A percentile compares a stretch with the other conserved stretches of the same genome.
Evolutionary conservation across 2,797 vertebrate species (phyloP).

Genomic region (Aselliscus stoliczkanus): DNA sequence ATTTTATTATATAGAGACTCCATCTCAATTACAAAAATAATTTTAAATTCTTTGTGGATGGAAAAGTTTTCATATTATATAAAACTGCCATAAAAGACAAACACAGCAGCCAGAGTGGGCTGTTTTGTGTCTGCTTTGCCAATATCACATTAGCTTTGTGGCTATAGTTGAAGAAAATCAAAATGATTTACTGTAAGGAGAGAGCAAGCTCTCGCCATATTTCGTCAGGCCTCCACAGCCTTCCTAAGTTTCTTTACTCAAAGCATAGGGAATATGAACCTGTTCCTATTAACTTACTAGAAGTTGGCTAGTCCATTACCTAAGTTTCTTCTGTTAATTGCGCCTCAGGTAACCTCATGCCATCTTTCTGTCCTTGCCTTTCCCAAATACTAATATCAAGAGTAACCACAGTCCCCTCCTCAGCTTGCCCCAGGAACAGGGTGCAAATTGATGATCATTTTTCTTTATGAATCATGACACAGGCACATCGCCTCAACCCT

Average conservation of each 20-base stretch:
- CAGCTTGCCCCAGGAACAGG: slow-evolving; percentile 72
- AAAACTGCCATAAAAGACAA: neutral
- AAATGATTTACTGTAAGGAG: neutral
- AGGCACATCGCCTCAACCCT: slow-evolving; percentile 77
- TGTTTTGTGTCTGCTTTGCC: neutral
- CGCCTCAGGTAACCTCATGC: neutral
- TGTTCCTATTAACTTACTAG: slow-evolving; percentile 21
- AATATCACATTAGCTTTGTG: neutral
- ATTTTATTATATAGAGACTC: neutral
- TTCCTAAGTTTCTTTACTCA: neutral
- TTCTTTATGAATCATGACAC: slow-evolving; percentile 82
- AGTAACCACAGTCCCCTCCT: slow-evolving; percentile 72
- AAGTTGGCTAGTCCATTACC: neutral
- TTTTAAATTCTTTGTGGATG: neutral
- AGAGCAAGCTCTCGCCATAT: neutral
- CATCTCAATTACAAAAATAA: neutral
- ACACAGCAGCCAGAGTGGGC: neutral
- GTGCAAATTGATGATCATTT: slow-evolving; percentile 78
- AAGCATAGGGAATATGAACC: neutral
- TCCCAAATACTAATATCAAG: slow-evolving; percentile 67
- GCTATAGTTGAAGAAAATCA: neutral
- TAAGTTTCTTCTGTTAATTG: neutral
- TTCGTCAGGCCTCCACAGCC: neutral
- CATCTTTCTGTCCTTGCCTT: slow-evolving; percentile 43
- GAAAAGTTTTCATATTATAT: neutral